These are phyloP conservation scores for Dermochelys coriacea DNA, from an alignment of 2,797 vertebrate genomes.

Conservation along the genomic window DNA sequence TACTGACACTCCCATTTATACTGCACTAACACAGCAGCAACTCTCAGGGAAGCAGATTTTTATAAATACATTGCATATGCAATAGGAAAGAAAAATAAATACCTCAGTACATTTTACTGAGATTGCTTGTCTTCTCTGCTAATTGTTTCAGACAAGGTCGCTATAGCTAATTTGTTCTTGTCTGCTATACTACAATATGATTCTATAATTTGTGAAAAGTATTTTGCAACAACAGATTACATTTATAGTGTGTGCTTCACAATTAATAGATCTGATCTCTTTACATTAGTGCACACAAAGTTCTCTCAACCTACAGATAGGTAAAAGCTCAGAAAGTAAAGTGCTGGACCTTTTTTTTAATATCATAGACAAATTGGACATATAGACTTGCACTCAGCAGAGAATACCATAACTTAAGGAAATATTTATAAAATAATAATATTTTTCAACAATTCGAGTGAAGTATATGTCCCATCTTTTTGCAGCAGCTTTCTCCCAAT, in stretches of 20 bases:
- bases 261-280: background rate
- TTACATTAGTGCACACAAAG: background rate
- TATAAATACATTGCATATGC: slow-evolving; percentile 19
- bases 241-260: background rate
- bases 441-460: background rate
- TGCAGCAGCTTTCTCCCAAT: background rate
- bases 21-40: background rate
- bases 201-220: background rate
- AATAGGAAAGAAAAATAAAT: slow-evolving; percentile 26
- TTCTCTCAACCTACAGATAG: background rate
- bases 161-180: background rate
- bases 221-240: background rate
- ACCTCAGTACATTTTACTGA: background rate
- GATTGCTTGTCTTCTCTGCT: background rate
- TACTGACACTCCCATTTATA: slow-evolving; percentile 43
- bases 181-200: background rate
- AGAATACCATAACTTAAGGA: background rate
- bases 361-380: background rate
- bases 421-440: background rate
- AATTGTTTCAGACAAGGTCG: background rate
- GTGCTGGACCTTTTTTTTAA: background rate
- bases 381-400: background rate
- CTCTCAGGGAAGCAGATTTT: background rate
- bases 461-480: background rate
- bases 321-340: background rate